phyloP scores from a whole-genome alignment of 2,797 vertebrate species.

The Erpetoichthys calabaricus region DNA sequence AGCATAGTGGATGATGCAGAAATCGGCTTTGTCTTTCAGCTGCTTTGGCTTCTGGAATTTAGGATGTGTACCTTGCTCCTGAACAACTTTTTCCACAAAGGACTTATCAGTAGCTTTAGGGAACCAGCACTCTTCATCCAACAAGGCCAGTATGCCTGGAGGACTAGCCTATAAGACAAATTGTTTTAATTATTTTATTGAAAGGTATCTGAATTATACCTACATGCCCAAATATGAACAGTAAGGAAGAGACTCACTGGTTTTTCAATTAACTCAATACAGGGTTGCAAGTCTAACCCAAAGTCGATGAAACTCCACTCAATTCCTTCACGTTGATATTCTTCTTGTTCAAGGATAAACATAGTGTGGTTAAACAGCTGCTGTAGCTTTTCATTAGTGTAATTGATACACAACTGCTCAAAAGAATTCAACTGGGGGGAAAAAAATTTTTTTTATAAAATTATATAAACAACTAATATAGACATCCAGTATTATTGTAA shows the following conservation, averaged over 20 bases:
- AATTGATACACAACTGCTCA: slow-evolving; percentile 65
- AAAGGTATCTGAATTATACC: too few relatives aligned
- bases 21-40: slow-evolving; percentile 94
- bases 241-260: slow-evolving; percentile 49
- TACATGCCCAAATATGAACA: background rate
- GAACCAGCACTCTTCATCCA: slow-evolving; percentile 98
- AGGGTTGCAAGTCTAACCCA: slow-evolving; percentile 59
- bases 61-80: slow-evolving; percentile 85
- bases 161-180: slow-evolving; percentile 65
- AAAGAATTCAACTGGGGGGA: slow-evolving; percentile 62
- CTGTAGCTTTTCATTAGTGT: slow-evolving; percentile 64
- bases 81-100: slow-evolving; percentile 88
- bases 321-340: slow-evolving; percentile 64
- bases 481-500: too few relatives aligned
- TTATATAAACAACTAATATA: too few relatives aligned
- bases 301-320: slow-evolving; percentile 72
- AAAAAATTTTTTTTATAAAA: background rate
- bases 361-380: slow-evolving; percentile 70
- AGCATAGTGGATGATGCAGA: slow-evolving; percentile 95
- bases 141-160: slow-evolving; percentile 80
- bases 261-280: slow-evolving; percentile 67
- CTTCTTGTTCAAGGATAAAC: slow-evolving; percentile 69
- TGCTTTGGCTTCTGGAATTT: slow-evolving; percentile 96
- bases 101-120: slow-evolving; percentile 96
- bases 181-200: too few relatives aligned